Base-by-base conservation (phyloP, 2,113 vertebrate genomes). In the Colinus virginianus region DNA sequence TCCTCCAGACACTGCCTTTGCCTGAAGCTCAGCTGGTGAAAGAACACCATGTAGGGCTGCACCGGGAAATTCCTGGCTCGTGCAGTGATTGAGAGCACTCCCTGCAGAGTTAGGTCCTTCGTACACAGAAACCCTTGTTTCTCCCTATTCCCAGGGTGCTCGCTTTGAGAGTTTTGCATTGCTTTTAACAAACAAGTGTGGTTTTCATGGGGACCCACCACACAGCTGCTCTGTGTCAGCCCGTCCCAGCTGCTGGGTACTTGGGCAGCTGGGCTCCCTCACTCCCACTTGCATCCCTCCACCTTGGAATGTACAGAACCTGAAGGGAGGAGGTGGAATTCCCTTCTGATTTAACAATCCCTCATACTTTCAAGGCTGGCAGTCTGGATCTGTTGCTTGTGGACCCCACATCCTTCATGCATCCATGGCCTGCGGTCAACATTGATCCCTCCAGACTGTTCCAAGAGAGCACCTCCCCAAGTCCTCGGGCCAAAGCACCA, bases 201-300 rank as follows among this genome's bases (percentile, higher is more conserved):
- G 5, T 88, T 87, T 89, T 83, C 10, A 20, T 1, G 0, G 69
- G 46, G 62, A 84, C 30, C 53, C 61, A 61, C 51, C 84, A 17
- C 6, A 1, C 32, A 36, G 46, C 82, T 48, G 6, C 64, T 48
- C 62, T 45, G 0, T 63, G 55, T 43, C 83, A 77, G 95, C 79
- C 9, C 1, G 0, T 42, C 22, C 64, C 86, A 69, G 80, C 93
- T 80, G 93, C 76, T 53, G 45, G 2, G 5, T 2, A 21, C 34
- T 14, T 21, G 34, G 25, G 66, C 91, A 84, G 90, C 75, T 77
- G 78, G 17, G 75, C 28, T 78, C 71, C 71, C 59, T 91, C 77
- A 17, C 28, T 69, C 63, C 74, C 30, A 0, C 68, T 69, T 2
- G 0, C 82, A 36, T 2, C 88, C 28, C 32, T 30, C 87, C 46